Conservation (phyloP, 1,140 invertebrate genomes). For the Calephelis nemesis region DNA sequence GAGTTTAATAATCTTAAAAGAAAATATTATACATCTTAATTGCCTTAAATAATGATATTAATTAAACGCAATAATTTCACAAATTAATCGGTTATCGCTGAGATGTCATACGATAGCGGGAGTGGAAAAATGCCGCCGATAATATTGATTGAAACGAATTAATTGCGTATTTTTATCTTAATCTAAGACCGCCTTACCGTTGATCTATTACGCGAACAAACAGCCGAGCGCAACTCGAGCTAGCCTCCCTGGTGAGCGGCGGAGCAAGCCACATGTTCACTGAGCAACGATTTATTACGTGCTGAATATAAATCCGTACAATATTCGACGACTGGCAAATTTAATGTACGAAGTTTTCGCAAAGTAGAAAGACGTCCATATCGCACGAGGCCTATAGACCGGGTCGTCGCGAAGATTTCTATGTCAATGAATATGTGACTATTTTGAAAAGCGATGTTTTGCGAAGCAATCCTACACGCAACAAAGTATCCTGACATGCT, state of each 20-base stretch:
- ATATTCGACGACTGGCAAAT: not conserved
- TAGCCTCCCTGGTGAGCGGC: not conserved
- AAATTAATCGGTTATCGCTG: slow-evolving; percentile 16
- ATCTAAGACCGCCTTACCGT: slow-evolving; percentile 23
- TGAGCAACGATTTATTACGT: not conserved
- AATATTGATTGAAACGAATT: slow-evolving; percentile 1
- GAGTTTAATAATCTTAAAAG: slow-evolving; percentile 45
- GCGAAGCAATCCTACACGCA: slow-evolving; percentile 7
- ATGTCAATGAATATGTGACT: slow-evolving; percentile 1
- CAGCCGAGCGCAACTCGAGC: slow-evolving; percentile 4
- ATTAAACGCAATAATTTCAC: slow-evolving; percentile 24
- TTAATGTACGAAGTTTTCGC: not conserved
- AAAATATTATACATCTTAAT: slow-evolving; percentile 47
- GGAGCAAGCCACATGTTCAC: slow-evolving; percentile 2
- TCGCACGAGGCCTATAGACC: too few species aligned
- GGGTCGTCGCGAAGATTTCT: not conserved
- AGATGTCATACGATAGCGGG: slow-evolving; percentile 27
- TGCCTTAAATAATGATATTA: slow-evolving; percentile 37
- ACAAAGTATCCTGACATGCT: not conserved
- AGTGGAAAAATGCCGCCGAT: slow-evolving; percentile 18
- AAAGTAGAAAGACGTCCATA: not conserved
- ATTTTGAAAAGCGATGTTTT: slow-evolving; percentile 5
- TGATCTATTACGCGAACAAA: slow-evolving; percentile 3
- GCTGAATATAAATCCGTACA: not conserved
- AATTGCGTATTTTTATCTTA: slow-evolving; percentile 16